Evolutionary conservation across 1,140 invertebrate species (phyloP).

Genomic region (Piezodorus guildinii): DNA sequence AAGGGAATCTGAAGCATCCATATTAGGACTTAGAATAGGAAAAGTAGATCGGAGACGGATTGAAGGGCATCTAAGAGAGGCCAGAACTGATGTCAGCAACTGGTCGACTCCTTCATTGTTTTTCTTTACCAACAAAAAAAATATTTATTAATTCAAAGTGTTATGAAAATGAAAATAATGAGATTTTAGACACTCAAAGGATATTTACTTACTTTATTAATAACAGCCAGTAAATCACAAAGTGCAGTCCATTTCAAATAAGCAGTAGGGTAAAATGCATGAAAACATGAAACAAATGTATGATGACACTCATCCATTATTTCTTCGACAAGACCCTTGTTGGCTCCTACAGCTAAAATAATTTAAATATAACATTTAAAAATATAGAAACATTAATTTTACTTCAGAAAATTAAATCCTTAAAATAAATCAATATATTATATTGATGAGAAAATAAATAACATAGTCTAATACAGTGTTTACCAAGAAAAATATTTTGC

Average conservation of each 20-base stretch:
- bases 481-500: no score
- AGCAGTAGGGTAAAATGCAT: constrained; percentile 91
- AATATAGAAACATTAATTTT: no score
- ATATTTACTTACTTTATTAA: constrained; percentile 52
- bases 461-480: no score
- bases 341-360: constrained; percentile 16
- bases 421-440: no score
- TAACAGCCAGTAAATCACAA: constrained; percentile 69
- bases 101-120: constrained; percentile 40
- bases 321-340: constrained; percentile 28
- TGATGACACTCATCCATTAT: constrained; percentile 82
- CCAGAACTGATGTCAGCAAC: constrained; percentile 66
- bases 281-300: constrained; percentile 84
- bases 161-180: neutral
- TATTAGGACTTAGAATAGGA: constrained; percentile 44
- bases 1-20: constrained; percentile 33
- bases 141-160: neutral
- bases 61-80: constrained; percentile 64
- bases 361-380: no score
- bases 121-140: constrained; percentile 23
- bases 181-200: neutral
- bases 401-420: no score
- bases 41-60: constrained; percentile 67
- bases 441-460: no score
- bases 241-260: constrained; percentile 85